phyloP scores from a whole-genome alignment of 1,140 invertebrate genomes.

The Diabrotica virgifera region DNA sequence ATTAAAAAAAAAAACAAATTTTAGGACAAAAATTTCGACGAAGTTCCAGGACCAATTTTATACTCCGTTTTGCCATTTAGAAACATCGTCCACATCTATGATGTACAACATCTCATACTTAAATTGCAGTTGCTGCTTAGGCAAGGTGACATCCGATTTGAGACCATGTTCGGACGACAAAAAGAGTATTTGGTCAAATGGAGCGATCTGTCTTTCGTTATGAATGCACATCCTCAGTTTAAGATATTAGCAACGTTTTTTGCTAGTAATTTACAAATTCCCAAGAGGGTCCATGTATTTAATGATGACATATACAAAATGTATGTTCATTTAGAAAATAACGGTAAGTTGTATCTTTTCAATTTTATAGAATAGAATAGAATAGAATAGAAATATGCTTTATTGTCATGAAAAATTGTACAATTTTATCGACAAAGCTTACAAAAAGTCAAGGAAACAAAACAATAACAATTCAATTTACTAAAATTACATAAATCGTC shows the following conservation, averaged over 20 bases:
- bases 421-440: too few species aligned
- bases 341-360: slow-evolving; percentile 4
- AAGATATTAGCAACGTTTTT: slow-evolving; percentile 5
- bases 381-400: too few species aligned
- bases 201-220: slow-evolving; percentile 7
- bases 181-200: slow-evolving; percentile 5
- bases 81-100: slow-evolving; percentile 15
- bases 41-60: background rate
- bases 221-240: slow-evolving; percentile 5
- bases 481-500: too few species aligned
- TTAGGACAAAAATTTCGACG: slow-evolving; percentile 12
- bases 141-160: slow-evolving; percentile 9
- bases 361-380: too few species aligned
- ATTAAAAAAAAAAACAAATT: background rate
- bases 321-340: background rate
- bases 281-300: slow-evolving; percentile 13
- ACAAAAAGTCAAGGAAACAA: too few species aligned
- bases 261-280: background rate
- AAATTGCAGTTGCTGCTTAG: slow-evolving; percentile 13
- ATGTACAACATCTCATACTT: slow-evolving; percentile 8
- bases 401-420: too few species aligned
- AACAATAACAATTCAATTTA: too few species aligned
- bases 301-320: slow-evolving; percentile 10
- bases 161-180: background rate
- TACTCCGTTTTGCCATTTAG: slow-evolving; percentile 9